Percentiles rank a stretch among this genome's conserved stretches.
phyloP scores from a whole-genome alignment of 1,140 invertebrate genomes.

The Sminthurinus signatus region DNA sequence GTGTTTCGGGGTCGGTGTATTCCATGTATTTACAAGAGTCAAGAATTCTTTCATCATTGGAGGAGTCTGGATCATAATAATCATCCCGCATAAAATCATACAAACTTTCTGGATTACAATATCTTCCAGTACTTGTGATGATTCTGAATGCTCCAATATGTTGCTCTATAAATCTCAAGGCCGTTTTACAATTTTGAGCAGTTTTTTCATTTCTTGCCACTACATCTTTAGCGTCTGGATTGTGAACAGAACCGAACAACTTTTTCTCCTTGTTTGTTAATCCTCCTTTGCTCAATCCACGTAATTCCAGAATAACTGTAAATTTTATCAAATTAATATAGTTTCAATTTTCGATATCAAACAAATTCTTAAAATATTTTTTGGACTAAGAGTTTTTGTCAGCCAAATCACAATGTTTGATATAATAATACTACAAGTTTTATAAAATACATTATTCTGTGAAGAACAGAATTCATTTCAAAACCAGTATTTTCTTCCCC shows the following conservation, averaged over 20 bases:
- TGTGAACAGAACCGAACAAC: not conserved
- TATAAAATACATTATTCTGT: no score
- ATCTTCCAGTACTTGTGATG: slow-evolving; percentile 14
- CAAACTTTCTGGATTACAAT: not conserved
- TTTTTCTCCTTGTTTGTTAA: slow-evolving; percentile 13
- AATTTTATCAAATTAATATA: no score
- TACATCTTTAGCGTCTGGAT: slow-evolving; percentile 12
- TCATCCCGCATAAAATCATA: slow-evolving; percentile 20
- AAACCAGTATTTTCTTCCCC: no score
- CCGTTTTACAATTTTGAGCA: slow-evolving; percentile 1
- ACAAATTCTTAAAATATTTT: no score
- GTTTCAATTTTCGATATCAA: no score
- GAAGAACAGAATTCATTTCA: no score
- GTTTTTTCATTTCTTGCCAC: not conserved
- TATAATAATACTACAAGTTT: no score
- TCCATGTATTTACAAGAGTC: slow-evolving; percentile 26
- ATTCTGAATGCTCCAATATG: slow-evolving; percentile 6
- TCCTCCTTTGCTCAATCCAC: slow-evolving; percentile 28
- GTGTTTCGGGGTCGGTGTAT: not conserved
- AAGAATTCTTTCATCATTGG: slow-evolving; percentile 34
- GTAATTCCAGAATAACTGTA: slow-evolving; percentile 26
- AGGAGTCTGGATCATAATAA: slow-evolving; percentile 10
- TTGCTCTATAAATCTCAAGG: slow-evolving; percentile 14
- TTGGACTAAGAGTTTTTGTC: no score
- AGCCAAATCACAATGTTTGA: no score